Conservation (phyloP, 1,140 invertebrate genomes). For the Drosophila pseudoananassae region DNA sequence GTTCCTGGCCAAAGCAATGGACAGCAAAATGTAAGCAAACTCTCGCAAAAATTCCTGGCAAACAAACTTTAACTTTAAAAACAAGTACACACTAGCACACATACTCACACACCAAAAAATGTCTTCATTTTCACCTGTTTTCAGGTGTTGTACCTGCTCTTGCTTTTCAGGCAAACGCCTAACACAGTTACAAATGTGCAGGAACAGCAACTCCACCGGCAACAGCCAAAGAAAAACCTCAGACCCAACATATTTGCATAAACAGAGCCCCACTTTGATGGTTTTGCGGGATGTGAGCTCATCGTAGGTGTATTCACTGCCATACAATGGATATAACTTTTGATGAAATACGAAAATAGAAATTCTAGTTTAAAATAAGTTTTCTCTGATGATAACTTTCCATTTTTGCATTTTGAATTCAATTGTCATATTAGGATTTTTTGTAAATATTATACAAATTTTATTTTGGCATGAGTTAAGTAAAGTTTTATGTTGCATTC, state of each 20-base stretch:
- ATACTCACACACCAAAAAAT: conserved; percentile 33
- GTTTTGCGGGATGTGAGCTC: conserved; percentile 22
- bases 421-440: too few relatives aligned
- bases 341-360: conserved; percentile 5
- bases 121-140: conserved; percentile 63
- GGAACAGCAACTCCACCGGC: conserved; percentile 19
- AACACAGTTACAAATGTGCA: conserved; percentile 55
- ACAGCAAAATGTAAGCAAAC: conserved; percentile 56
- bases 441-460: too few relatives aligned
- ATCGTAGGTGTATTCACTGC: conserved; percentile 14
- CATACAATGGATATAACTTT: conserved; percentile 3
- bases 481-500: too few relatives aligned
- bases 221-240: conserved; percentile 46
- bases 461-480: too few relatives aligned
- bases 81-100: conserved; percentile 12
- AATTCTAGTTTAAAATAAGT: neutral
- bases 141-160: conserved; percentile 19
- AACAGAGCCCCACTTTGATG: conserved; percentile 57
- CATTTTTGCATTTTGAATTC: neutral
- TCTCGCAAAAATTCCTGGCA: conserved; percentile 43
- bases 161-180: conserved; percentile 47
- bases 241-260: conserved; percentile 70
- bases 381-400: neutral
- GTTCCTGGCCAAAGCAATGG: conserved; percentile 2
- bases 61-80: conserved; percentile 57